Evolutionary conservation across 2,888 invertebrate species (phyloP).

Genomic region (Leptothorax acervorum): DNA sequence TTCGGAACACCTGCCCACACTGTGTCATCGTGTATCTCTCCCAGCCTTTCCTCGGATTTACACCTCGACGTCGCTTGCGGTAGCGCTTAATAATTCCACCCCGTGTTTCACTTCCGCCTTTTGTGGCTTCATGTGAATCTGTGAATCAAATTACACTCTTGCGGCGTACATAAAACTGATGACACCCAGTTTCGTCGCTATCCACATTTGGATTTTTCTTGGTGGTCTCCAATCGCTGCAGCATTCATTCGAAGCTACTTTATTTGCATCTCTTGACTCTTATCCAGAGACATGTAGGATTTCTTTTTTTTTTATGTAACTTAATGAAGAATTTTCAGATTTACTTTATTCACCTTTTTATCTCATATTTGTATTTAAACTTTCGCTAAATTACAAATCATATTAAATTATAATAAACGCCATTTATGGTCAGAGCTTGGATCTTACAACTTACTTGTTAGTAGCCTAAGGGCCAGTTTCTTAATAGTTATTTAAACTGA

Average conservation of each 20-base stretch:
- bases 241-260: neutral
- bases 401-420: no score
- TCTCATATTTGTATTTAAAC: neutral
- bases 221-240: neutral
- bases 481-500: no score
- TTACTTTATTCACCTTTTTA: neutral
- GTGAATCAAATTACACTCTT: slow-evolving; percentile 40
- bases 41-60: slow-evolving; percentile 48
- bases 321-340: neutral
- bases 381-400: neutral
- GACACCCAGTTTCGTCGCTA: neutral
- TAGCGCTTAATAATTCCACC: slow-evolving; percentile 58
- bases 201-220: neutral
- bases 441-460: no score
- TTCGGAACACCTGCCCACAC: slow-evolving; percentile 64
- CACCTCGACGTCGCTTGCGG: slow-evolving; percentile 43
- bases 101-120: slow-evolving; percentile 22
- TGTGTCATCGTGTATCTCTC: slow-evolving; percentile 48
- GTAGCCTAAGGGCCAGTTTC: no score
- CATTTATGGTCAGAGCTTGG: no score
- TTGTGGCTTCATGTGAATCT: slow-evolving; percentile 16
- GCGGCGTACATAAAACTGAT: neutral
- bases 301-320: neutral
- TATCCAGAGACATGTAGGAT: neutral
- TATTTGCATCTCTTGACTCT: neutral